Conservation (phyloP, 1,140 invertebrate species). For the Ylistrum balloti region DNA sequence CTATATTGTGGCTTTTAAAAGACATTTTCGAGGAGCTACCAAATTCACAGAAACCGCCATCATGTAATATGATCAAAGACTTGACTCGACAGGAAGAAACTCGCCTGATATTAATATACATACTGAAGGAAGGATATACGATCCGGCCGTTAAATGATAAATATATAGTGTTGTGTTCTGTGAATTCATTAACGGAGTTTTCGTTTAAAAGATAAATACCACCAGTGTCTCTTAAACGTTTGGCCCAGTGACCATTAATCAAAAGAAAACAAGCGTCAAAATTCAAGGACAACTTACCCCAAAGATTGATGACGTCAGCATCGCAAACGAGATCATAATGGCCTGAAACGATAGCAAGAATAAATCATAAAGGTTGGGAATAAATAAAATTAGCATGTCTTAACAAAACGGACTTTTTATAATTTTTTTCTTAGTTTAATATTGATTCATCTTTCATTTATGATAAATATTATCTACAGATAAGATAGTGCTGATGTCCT, state of each 20-base stretch:
- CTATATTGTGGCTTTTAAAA: background rate
- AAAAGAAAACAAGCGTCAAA: slow-evolving; percentile 39
- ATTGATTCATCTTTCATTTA: slow-evolving; percentile 8
- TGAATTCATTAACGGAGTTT: slow-evolving; percentile 14
- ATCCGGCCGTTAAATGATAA: background rate
- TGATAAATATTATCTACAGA: background rate
- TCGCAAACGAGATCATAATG: slow-evolving; percentile 15
- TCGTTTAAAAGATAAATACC: background rate
- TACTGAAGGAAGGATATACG: background rate
- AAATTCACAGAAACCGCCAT: background rate
- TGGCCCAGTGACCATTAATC: slow-evolving; percentile 25
- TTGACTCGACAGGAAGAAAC: slow-evolving; percentile 1
- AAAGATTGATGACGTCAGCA: background rate
- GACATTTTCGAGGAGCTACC: background rate
- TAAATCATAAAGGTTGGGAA: background rate
- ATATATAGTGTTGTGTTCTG: background rate
- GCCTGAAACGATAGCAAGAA: slow-evolving; percentile 23
- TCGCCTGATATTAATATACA: slow-evolving; percentile 20
- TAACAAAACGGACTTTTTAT: slow-evolving; percentile 16
- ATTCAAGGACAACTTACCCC: slow-evolving; percentile 25
- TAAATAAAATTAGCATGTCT: slow-evolving; percentile 36
- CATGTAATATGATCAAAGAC: background rate
- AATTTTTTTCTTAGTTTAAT: background rate
- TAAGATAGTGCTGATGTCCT: background rate
- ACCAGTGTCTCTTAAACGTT: background rate